These are phyloP conservation scores for Incurvaria masculella DNA, from an alignment of 2,888 invertebrate genomes.

Conservation along the genomic window DNA sequence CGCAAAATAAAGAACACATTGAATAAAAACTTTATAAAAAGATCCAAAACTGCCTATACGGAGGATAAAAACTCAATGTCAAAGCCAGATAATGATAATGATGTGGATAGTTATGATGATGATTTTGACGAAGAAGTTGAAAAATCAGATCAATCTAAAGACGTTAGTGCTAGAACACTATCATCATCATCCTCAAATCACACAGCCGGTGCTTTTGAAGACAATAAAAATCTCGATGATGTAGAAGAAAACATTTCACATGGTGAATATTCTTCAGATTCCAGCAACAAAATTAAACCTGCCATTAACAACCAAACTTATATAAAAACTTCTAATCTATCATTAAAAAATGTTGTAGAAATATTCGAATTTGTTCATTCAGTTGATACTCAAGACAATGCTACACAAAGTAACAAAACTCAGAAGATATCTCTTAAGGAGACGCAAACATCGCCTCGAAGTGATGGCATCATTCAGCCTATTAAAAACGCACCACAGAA, in stretches of 20 bases:
- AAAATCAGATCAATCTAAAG: slow-evolving; percentile 8
- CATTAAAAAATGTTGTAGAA: slow-evolving; percentile 42
- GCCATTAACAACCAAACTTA: slow-evolving; percentile 25
- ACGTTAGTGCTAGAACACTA: not conserved
- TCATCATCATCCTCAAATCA: not conserved
- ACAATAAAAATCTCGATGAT: not conserved
- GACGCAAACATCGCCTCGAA: slow-evolving; percentile 44
- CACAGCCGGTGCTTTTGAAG: too few species aligned
- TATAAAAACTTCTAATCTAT: slow-evolving; percentile 31
- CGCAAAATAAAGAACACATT: slow-evolving; percentile 33
- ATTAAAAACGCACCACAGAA: slow-evolving; percentile 44
- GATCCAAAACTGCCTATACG: slow-evolving; percentile 10
- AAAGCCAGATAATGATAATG: slow-evolving; percentile 19
- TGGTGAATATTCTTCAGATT: not conserved
- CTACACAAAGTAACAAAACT: slow-evolving; percentile 36
- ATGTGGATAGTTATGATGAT: slow-evolving; percentile 36
- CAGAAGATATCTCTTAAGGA: slow-evolving; percentile 38
- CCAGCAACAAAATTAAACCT: not conserved
- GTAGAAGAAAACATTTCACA: not conserved
- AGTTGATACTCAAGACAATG: slow-evolving; percentile 40
- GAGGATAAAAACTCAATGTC: slow-evolving; percentile 11
- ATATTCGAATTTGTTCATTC: slow-evolving; percentile 43
- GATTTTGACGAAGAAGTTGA: slow-evolving; percentile 46
- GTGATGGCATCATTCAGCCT: slow-evolving; percentile 29
- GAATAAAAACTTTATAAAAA: slow-evolving; percentile 22